Evolutionary conservation across 2,113 vertebrate genomes (phyloP), one percentile per base, ranked within the genome.

Genomic region (Brienomyrus longianalis): DNA sequence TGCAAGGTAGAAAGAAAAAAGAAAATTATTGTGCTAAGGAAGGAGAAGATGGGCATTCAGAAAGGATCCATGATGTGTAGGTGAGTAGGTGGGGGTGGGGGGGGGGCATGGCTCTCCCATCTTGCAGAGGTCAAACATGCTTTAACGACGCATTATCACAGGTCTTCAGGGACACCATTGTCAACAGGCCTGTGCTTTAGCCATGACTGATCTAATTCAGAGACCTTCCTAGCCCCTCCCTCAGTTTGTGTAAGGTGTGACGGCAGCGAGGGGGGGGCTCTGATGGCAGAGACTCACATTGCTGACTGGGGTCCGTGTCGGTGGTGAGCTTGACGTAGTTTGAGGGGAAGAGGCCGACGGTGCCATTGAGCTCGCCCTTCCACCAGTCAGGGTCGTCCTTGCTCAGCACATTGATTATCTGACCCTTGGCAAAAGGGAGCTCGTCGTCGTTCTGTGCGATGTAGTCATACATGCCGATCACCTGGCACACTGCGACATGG

Each of bases 401-500:
- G 96, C 94, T 99, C 93, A 99, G 95, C 91, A 99, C 98, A 0
- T 96, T 98, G 95, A 99, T 99, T 94, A 99, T 95, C 96, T 99
- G 98, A 91, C 98, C 98, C 94, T 99, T 99, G 95, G 27, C 96
- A 94, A 99, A 99, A 2, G 98, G 97, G 94, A 99, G 95, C 93
- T 99, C 98, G 90, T 99, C 98, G 1, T 99, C 98, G 23, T 99
- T 99, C 95, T 99, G 98, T 0, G 98, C 98, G 48, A 96, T 95
- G 92, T 99, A 99, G 95, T 99, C 98, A 90, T 99, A 99, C 98
- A 99, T 98, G 90, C 98, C 98, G 91, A 99, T 99, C 92, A 99
- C 98, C 96, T 99, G 98, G 96, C 98, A 99, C 94, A 99, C 97
- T 97, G 95, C 3, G 11, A 54, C 85, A 86, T 7, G 19, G 48